phyloP scores from a whole-genome alignment of 2,888 invertebrate species.

The Disparrhopalites patrizii region DNA sequence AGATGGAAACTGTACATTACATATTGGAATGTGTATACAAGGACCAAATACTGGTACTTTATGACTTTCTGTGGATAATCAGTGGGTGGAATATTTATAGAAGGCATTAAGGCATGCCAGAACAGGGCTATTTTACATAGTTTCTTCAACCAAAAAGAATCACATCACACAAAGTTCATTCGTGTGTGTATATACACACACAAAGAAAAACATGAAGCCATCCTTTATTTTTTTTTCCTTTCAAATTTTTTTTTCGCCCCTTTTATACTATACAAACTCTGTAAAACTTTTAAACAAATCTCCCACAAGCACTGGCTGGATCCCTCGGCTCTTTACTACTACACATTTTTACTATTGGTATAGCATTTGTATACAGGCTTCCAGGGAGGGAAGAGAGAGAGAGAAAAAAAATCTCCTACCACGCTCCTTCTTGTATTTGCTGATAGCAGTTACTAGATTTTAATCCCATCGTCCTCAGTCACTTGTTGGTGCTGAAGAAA shows the following conservation, averaged over 20 bases:
- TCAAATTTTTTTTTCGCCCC: not conserved
- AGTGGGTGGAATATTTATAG: conserved; percentile 20
- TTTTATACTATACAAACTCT: conserved; percentile 2
- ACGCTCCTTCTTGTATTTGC: no score
- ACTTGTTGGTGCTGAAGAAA: no score
- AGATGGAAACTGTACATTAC: no score
- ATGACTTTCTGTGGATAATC: conserved; percentile 11
- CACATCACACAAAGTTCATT: not conserved
- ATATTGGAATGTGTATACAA: not conserved
- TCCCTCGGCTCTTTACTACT: no score
- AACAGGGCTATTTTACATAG: no score
- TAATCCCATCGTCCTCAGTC: no score
- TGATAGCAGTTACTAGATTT: no score
- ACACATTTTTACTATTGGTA: no score
- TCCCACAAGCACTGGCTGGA: conserved; percentile 1
- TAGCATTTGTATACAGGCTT: no score
- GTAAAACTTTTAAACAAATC: no score
- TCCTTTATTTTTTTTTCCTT: not conserved
- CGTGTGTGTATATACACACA: not conserved
- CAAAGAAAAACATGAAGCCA: conserved; percentile 4
- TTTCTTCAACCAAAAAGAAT: not conserved
- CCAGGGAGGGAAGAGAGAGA: no score
- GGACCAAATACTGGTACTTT: not conserved
- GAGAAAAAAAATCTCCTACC: no score
- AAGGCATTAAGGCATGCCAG: conserved; percentile 17